These are phyloP conservation scores for Dysmachus trigonus DNA, from an alignment of 2,888 invertebrate species.

Conservation along the genomic window DNA sequence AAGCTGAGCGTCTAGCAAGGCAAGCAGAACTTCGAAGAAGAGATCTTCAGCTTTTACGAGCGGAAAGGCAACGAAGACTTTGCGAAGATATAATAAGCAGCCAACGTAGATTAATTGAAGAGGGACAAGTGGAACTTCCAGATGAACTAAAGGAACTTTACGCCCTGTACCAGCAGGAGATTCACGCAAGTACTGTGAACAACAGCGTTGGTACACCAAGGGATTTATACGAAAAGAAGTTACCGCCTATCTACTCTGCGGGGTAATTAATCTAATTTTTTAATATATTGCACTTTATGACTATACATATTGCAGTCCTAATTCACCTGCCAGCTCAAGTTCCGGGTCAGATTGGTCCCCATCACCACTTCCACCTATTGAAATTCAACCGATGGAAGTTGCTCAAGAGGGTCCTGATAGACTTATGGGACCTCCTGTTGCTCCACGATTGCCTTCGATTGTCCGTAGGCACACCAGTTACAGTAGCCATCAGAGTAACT, in stretches of 20 bases:
- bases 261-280: constrained; percentile 56
- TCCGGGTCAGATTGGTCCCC: constrained; percentile 65
- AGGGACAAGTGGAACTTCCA: constrained; percentile 75
- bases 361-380: constrained; percentile 51
- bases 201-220: constrained; percentile 64
- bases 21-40: constrained; percentile 87
- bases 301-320: constrained; percentile 55
- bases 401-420: constrained; percentile 54
- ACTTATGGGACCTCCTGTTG: constrained; percentile 62
- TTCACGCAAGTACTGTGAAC: constrained; percentile 79
- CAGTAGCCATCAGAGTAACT: constrained; percentile 49
- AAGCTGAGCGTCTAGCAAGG: constrained; percentile 84
- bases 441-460: constrained; percentile 58
- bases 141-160: constrained; percentile 83
- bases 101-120: constrained; percentile 86
- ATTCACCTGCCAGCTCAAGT: constrained; percentile 63
- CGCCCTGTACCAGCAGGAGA: constrained; percentile 85
- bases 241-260: constrained; percentile 63
- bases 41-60: constrained; percentile 82
- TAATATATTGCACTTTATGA: background rate
- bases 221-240: constrained; percentile 61
- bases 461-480: constrained; percentile 51
- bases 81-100: constrained; percentile 92
- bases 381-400: constrained; percentile 19
- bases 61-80: constrained; percentile 84